Evolutionary conservation across 2,113 vertebrate genomes (phyloP), one percentile per base, ranked within the genome.

Genomic region (Colaptes auratus): DNA sequence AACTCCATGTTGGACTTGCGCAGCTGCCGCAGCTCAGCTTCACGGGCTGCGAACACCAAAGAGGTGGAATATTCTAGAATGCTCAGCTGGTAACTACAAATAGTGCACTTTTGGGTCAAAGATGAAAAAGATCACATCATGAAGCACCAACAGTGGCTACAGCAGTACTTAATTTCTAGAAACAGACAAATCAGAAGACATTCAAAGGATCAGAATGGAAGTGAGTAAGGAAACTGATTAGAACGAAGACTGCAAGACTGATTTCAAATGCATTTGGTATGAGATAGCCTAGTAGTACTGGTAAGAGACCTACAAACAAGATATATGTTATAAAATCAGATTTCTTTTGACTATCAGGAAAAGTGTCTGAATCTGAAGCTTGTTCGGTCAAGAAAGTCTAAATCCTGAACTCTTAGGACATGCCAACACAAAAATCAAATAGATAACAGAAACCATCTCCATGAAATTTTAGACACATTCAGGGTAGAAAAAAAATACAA

Each of bases 1-100:
- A 99, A 99, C 97, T 99, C 99, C 99, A 99, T 99, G 97, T 99
- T 99, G 95, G 99, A 99, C 55, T 99, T 99, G 1, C 99, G 98
- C 75, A 99, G 98, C 97, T 99, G 99, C 33, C 99, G 98, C 94
- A 99, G 98, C 97, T 99, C 99, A 0, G 99, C 99, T 84, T 99
- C 99, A 1, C 99, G 99, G 0, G 99, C 99, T 99, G 95, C 6
- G 27, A 50, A 94, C 55, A 91, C 2, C 72, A 61, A 44, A 1
- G 39, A 74, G 28, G 61, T 21, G 61, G 27, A 79, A 59, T 2
- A 21, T 36, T 69, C 78, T 35, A 16, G 63, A 76, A 44, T 21
- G 15, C 63, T 74, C 55, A 74, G 0, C 15, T 53, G 33, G 24
- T 35, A 16, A 36, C 7, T 79, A 31, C 46, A 55, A 72, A 64